These are phyloP conservation scores for Unio delphinus DNA, from an alignment of 2,888 invertebrate genomes.

Conservation along the genomic window DNA sequence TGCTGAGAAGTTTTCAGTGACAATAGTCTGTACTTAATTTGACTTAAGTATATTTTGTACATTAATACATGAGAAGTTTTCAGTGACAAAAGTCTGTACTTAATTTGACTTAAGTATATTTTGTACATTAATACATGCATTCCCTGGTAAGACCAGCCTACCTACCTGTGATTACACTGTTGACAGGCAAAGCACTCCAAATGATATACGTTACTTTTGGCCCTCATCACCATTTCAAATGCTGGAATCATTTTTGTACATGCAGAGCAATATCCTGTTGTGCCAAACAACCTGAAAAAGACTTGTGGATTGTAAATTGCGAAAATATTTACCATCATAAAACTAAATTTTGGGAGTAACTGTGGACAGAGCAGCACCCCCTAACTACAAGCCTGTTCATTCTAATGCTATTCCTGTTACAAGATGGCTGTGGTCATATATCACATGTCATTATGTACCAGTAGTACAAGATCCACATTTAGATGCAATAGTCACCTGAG, in stretches of 20 bases:
- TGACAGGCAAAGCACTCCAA: constrained; percentile 95
- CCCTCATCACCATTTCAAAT: constrained; percentile 96
- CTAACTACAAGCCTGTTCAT: no score
- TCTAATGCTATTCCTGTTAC: no score
- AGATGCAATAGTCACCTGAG: no score
- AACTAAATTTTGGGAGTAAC: neutral
- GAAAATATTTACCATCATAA: neutral
- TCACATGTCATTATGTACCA: no score
- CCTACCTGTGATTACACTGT: constrained; percentile 92
- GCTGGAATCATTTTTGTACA: constrained; percentile 94
- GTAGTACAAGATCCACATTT: no score
- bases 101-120: neutral
- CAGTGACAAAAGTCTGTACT: neutral
- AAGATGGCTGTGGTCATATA: no score
- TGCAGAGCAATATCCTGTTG: constrained; percentile 91
- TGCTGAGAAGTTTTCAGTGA: neutral
- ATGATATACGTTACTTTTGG: constrained; percentile 92
- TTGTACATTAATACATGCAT: neutral
- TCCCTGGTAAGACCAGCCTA: neutral
- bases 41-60: neutral
- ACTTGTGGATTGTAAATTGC: neutral
- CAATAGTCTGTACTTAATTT: neutral
- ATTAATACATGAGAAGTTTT: neutral
- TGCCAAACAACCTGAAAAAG: constrained; percentile 85
- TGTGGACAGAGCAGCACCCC: no score